Conservation (phyloP, 2,797 vertebrate genomes). For the Adrianichthys oophorus region DNA sequence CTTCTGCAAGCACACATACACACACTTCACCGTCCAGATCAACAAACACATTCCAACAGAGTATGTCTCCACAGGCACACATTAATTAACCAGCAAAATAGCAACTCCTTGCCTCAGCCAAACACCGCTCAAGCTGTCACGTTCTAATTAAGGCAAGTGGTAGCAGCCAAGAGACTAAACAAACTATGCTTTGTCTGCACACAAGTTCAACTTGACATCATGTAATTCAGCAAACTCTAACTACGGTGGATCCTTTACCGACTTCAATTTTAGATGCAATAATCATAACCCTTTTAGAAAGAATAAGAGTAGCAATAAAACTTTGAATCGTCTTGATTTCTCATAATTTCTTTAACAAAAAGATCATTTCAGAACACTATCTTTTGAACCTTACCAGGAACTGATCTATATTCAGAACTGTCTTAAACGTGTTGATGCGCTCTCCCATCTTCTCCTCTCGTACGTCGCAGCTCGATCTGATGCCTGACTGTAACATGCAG, state of each 20-base stretch:
- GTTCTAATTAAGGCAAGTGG: slow-evolving; percentile 61
- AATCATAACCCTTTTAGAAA: no score
- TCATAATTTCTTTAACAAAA: neutral
- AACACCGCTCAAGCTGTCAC: slow-evolving; percentile 61
- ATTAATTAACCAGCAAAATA: slow-evolving; percentile 67
- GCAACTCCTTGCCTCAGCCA: slow-evolving; percentile 46
- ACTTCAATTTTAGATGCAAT: no score
- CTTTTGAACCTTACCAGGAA: slow-evolving; percentile 73
- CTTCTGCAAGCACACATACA: neutral
- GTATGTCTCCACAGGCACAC: slow-evolving; percentile 39
- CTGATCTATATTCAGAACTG: slow-evolving; percentile 78
- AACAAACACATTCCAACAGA: slow-evolving; percentile 21
- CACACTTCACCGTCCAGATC: neutral
- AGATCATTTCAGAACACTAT: slow-evolving; percentile 5
- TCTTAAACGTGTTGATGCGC: slow-evolving; percentile 79
- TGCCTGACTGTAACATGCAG: slow-evolving; percentile 23
- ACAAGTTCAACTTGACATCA: slow-evolving; percentile 17
- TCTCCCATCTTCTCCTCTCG: slow-evolving; percentile 62
- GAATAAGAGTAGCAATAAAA: no score
- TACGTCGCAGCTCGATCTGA: slow-evolving; percentile 14
- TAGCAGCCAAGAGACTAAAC: slow-evolving; percentile 18
- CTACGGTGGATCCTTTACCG: no score
- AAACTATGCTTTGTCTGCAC: slow-evolving; percentile 19
- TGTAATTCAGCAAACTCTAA: slow-evolving; percentile 10
- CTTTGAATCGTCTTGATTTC: no score